Percentiles rank a stretch among this genome's conserved stretches.
phyloP scores from a whole-genome alignment of 2,113 vertebrate species.

The Gracilinanus agilis region DNA sequence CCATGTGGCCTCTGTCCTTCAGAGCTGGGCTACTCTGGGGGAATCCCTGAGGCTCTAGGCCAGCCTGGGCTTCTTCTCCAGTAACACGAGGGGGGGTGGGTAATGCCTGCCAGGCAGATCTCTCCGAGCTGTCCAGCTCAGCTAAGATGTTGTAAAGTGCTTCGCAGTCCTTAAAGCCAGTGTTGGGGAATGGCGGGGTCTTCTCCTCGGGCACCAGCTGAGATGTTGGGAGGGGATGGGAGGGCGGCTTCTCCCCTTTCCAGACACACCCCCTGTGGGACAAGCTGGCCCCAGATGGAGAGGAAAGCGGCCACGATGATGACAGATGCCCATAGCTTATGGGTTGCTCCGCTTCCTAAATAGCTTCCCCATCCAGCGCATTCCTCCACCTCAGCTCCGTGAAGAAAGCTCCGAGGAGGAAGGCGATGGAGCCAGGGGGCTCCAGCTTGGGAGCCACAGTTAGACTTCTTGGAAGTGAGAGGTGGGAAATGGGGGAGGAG shows the following conservation, averaged over 20 bases:
- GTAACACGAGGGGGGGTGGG: background rate
- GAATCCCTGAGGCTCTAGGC: background rate
- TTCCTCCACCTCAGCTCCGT: background rate
- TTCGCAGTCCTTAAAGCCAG: background rate
- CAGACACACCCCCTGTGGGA: background rate
- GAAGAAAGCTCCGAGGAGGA: background rate
- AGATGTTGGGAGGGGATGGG: background rate
- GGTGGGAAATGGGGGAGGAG: background rate
- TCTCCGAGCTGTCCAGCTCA: background rate
- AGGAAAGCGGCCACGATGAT: background rate
- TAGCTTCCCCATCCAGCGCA: too few relatives aligned
- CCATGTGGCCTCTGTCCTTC: background rate
- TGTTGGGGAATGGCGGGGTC: rapidly evolving
- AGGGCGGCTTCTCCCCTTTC: background rate
- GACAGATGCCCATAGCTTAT: too few relatives aligned
- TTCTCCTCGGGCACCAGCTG: background rate
- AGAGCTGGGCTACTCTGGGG: background rate
- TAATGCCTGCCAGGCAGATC: background rate
- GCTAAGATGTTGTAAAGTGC: background rate
- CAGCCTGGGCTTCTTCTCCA: background rate
- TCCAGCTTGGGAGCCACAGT: too few relatives aligned
- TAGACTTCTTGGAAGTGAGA: background rate
- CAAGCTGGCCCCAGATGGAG: background rate
- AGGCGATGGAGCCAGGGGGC: too few relatives aligned
- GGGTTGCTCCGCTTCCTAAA: background rate